phyloP scores from a whole-genome alignment of 2,797 vertebrate genomes.

The Malurus leucopterus region DNA sequence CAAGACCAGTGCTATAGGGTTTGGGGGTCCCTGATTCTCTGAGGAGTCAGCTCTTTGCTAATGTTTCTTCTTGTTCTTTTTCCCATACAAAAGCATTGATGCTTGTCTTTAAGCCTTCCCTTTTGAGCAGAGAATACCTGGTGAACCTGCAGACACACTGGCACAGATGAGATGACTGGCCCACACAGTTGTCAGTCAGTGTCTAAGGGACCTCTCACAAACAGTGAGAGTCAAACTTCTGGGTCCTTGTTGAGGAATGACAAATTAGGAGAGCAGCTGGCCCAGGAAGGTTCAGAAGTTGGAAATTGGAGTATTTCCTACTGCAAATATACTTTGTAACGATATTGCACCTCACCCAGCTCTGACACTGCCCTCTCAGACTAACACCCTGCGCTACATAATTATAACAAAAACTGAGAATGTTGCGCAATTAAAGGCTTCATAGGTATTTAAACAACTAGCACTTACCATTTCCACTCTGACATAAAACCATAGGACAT shows the following conservation, averaged over 20 bases:
- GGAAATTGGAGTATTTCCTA: neutral
- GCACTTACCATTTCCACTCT: neutral
- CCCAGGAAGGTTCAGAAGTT: neutral
- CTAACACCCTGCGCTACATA: rapidly evolving
- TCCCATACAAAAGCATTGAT: neutral
- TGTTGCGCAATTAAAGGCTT: neutral
- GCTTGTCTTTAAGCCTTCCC: neutral
- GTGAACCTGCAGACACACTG: neutral
- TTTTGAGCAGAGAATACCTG: neutral
- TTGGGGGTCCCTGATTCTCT: neutral
- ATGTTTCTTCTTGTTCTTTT: neutral
- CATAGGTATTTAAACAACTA: neutral
- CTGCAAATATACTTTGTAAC: neutral
- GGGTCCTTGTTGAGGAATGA: neutral
- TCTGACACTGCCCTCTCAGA: neutral
- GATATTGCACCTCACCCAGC: neutral
- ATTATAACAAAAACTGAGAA: neutral
- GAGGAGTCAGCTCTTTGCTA: neutral
- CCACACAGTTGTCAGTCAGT: neutral
- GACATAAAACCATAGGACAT: neutral
- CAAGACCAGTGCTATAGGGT: neutral
- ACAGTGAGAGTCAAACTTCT: neutral
- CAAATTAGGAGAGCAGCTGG: neutral
- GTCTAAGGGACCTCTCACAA: neutral
- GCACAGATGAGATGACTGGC: neutral